phyloP scores from a whole-genome alignment of 1,140 invertebrate genomes.

The Papilio dardanus region DNA sequence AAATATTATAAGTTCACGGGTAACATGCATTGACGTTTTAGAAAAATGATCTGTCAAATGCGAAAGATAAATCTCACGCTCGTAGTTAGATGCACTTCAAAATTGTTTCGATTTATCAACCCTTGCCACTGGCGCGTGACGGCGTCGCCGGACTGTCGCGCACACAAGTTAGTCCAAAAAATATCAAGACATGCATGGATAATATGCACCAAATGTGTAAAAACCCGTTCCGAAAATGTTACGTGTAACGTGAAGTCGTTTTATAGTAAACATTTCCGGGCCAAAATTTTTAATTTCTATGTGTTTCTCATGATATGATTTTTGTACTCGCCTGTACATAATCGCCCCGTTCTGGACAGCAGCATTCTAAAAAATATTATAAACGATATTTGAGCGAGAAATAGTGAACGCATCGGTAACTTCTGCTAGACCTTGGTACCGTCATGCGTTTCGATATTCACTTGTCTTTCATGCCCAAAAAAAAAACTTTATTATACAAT shows the following conservation, averaged over 20 bases:
- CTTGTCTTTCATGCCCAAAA: not conserved
- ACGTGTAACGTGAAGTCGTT: too few relatives aligned
- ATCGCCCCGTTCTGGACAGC: conserved; percentile 46
- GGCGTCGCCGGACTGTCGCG: conserved; percentile 44
- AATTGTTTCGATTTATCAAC: conserved; percentile 77
- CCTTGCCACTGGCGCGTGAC: conserved; percentile 70
- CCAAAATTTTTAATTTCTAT: not conserved
- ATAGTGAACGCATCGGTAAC: conserved; percentile 63
- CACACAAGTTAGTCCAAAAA: conserved; percentile 33
- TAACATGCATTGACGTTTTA: conserved; percentile 52
- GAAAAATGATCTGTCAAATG: conserved; percentile 72
- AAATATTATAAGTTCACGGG: conserved; percentile 50
- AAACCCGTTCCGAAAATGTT: not conserved
- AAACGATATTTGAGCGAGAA: conserved; percentile 64
- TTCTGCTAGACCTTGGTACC: conserved; percentile 13
- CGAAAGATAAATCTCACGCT: conserved; percentile 68
- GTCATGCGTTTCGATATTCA: conserved; percentile 26
- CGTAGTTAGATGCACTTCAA: conserved; percentile 72
- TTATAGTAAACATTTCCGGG: not conserved
- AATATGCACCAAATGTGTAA: not conserved
- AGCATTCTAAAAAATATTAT: conserved; percentile 71
- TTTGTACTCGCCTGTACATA: conserved; percentile 47
- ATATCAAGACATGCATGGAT: not conserved
- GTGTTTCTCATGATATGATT: not conserved
- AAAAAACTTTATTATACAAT: too few relatives aligned